phyloP scores from a whole-genome alignment of 2,888 invertebrate species.

The Liodrosophila aerea region DNA sequence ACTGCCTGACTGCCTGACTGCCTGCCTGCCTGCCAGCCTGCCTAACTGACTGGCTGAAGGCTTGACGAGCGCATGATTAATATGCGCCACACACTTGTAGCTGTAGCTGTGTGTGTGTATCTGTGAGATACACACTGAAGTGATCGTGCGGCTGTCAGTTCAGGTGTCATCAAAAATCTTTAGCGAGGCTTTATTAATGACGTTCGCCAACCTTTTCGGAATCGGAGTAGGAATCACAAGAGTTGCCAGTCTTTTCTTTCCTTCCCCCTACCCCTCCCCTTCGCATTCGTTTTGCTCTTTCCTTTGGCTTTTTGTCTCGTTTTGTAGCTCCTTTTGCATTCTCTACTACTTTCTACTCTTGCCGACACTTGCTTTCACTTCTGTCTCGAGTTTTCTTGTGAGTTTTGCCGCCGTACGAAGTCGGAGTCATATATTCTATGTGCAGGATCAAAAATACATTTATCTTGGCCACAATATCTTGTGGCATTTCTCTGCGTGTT shows the following conservation, averaged over 20 bases:
- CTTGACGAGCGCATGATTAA: constrained; percentile 78
- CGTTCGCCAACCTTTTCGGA: constrained; percentile 58
- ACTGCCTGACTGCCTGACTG: constrained; percentile 16
- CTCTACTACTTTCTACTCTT: constrained; percentile 56
- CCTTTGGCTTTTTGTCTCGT: constrained; percentile 10
- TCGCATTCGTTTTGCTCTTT: constrained; percentile 18
- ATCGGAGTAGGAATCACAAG: constrained; percentile 13
- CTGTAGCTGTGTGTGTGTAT: constrained; percentile 23
- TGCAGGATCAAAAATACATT: constrained; percentile 76
- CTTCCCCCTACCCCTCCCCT: constrained; percentile 33
- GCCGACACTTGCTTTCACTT: constrained; percentile 61
- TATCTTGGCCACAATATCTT: constrained; percentile 74
- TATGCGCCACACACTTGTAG: constrained; percentile 54
- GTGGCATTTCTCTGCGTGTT: constrained; percentile 1
- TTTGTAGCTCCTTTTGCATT: constrained; percentile 15
- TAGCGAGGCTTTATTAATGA: constrained; percentile 77
- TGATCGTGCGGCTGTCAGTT: constrained; percentile 68
- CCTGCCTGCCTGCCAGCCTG: constrained; percentile 8
- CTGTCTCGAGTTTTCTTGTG: constrained; percentile 44
- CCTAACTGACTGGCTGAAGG: constrained; percentile 38
- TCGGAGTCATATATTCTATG: constrained; percentile 9
- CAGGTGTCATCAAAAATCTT: constrained; percentile 75
- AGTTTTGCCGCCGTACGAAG: constrained; percentile 61
- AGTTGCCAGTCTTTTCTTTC: constrained; percentile 25
- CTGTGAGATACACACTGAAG: constrained; percentile 48